Base-by-base conservation (phyloP, 92 coral and sea anemone genomes). In the Parazoanthus atlanticus region DNA sequence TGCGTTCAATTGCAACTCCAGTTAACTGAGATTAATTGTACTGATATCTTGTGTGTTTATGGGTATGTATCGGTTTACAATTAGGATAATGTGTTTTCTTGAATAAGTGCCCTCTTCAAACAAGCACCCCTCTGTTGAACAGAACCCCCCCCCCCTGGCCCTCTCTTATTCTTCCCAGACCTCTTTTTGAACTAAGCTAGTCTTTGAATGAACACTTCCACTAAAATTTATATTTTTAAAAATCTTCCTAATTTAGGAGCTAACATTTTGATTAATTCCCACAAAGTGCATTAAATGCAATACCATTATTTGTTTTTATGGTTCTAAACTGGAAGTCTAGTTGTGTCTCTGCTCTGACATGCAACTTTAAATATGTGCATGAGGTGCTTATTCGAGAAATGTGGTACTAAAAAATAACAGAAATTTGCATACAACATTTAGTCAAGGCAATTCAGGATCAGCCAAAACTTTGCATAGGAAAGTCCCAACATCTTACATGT, bases 1-100 rank as follows among this genome's bases (percentile, higher is more conserved):
- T 93, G 86, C 95, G 91, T 84, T 95, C 98, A 33, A 86, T 95
- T 64, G 94, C 92, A 33, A 93, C 91, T n/a, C 98, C 94, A 73
- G 96, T 89, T 30, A 95, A 92, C 89, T 95, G 61, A 89, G 40
- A 16, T 32, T 43, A 41, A 46, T 23, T n/a, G n/a, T 56, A 70
- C 25, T 12, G 49, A 25, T 28, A 56, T 30, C 11, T 33, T 78
- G 33, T 40, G 13, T 66, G 46, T 25, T 61, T 58, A 21, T 88
- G n/a, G 52, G 38, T 32, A 7, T 78, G 52, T 78, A 26, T 78
- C 31, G 64, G 82, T 46, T 47, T 12, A 47, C 56, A 23, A 6
- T 76, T 19, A 76, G 19, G 8, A 76, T 76, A 76, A 76, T 23
- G 41, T 19, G 2, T 76, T 76, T 76, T 76, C n/a, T 75, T 5